Base-by-base conservation (phyloP, 1,140 invertebrate genomes). In the Pogonomyrmex barbatus region DNA sequence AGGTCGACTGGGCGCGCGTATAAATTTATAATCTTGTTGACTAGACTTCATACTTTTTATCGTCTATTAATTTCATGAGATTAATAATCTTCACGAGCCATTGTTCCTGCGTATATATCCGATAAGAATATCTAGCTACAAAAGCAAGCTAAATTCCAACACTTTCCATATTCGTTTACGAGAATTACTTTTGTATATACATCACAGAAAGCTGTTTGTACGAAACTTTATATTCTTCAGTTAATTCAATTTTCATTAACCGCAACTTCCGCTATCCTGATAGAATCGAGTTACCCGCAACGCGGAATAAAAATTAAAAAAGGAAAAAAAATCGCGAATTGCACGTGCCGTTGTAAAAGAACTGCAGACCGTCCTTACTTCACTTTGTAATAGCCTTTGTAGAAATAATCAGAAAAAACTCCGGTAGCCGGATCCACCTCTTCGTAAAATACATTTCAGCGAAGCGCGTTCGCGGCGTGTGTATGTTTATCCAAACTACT, bases 191-290 rank as follows among this genome's bases (percentile, higher is more conserved):
- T 24, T 24, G 24, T 24, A 24, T 24, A 24, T 42, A 33, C 76
- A 24, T 36, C 5, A 71, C 12, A 36, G 24, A 56, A 65, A 56
- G 17, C 36, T n/a, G 24, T 33, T 62, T 39, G 4, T 12, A 30
- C 2, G 10, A 47, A 68, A 81, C 50, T 70, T 58, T 12, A 56
- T 45, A 36, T 56, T 70, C 39, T 17, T 81, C n/a, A 67, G 24
- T 6, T 45, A 56, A 81, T 81, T n/a, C 4, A 81, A 56, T 70
- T 56, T 70, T 58, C 4, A 56, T 70, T 70, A 54, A 54, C 42
- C 24, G n/a, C 14, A 56, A 30, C 70, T 79, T 10, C 12, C 17
- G 17, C 17, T 65, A 67, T 70, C n/a, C 47, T 47, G 45, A 33
- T 68, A 54, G 39, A 68, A 68, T 45, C 24, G 8, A 33, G 52